Base-by-base conservation (phyloP, 2,113 vertebrate species). In the Bambusicola thoracicus region DNA sequence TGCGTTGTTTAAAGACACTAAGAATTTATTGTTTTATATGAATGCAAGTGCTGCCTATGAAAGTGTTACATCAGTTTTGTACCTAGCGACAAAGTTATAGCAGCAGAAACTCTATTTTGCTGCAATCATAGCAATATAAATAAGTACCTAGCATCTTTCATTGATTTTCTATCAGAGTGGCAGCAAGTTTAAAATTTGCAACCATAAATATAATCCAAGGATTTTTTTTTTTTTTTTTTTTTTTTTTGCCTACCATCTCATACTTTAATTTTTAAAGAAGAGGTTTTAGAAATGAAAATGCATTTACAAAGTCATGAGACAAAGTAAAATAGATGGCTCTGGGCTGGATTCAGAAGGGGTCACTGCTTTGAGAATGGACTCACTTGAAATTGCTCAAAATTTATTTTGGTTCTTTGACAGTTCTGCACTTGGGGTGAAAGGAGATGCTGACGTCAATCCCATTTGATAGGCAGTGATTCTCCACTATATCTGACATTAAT, bases 381-480 rank as follows among this genome's bases (percentile, higher is more conserved):
- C 49, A 32, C 59, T 74, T 79, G 38, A 85, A 89, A 59, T 40
- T 24, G 16, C 29, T 89, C 29, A 80, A 70, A 85, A 87, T 85
- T 93, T 89, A 91, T 80, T 95, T 93, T 89, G 38, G 40, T 77
- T 81, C 65, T 76, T 59, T 91, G 81, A 66, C 34, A 63, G n/a
- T 85, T 82, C 89, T 91, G 32, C 30, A 80, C 51, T 82, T 17
- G 77, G 85, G 59, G 72, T 93, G 41, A 93, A 91, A 88, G 34
- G 36, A 93, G 36, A 34, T 75, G 32, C 49, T 92, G 89, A 93
- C 15, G 13, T 92, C 92, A 89, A 40, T 55, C 59, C 55, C 46
- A 43, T 87, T 89, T 85, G 85, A 92, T 70, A 78, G 68, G 43
- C 61, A 72, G 72, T 75, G 79, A 74, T 80, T 87, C 78, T 81